Conservation (phyloP, 2,888 invertebrate genomes). For the Thecophora atra region DNA sequence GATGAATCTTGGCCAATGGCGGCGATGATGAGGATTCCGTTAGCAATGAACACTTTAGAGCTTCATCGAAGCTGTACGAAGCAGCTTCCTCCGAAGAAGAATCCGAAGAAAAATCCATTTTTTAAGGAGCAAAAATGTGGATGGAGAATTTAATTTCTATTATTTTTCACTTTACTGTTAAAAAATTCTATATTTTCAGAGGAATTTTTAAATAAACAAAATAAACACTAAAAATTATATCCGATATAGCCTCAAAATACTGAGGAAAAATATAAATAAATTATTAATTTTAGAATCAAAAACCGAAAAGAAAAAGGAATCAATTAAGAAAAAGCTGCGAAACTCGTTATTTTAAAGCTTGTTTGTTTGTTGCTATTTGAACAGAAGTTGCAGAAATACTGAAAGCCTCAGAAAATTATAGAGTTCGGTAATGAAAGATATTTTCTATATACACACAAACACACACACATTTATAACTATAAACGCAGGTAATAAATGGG, state of each 20-base stretch:
- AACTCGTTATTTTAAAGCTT: slow-evolving; percentile 41
- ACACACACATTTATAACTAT: not conserved
- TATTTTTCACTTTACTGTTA: slow-evolving; percentile 39
- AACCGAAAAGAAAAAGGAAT: not conserved
- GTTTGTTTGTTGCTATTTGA: slow-evolving; percentile 39
- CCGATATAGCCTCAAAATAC: not conserved
- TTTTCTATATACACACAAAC: not conserved
- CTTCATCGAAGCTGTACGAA: slow-evolving; percentile 21
- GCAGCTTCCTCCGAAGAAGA: slow-evolving; percentile 31
- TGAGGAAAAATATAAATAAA: not conserved
- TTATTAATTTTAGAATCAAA: no score
- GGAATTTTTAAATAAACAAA: not conserved
- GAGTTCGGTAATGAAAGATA: no score
- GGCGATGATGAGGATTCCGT: slow-evolving; percentile 31
- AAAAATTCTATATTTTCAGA: slow-evolving; percentile 28
- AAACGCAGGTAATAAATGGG: slow-evolving; percentile 1
- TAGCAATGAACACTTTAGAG: not conserved
- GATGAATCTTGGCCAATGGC: slow-evolving; percentile 44
- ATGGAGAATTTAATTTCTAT: not conserved
- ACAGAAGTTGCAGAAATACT: slow-evolving; percentile 50
- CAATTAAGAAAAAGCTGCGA: slow-evolving; percentile 37
- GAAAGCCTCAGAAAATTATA: slow-evolving; percentile 34
- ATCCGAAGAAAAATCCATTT: slow-evolving; percentile 11
- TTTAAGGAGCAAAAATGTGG: no score
- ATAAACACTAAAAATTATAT: not conserved